Evolutionary conservation across 2,113 vertebrate genomes (phyloP).

Genomic region (Chlorocebus sabaeus): DNA sequence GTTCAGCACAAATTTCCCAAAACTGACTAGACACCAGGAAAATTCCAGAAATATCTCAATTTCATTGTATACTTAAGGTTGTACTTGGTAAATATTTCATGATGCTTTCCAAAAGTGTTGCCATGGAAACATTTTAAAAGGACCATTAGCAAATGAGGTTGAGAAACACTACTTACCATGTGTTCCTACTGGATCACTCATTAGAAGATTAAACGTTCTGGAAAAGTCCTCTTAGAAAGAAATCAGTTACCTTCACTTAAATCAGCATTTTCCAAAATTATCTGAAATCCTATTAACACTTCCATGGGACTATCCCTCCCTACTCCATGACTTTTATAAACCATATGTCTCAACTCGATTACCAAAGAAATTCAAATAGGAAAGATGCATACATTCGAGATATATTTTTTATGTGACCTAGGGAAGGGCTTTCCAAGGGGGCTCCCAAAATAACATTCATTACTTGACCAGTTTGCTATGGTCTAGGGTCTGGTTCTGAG

Average conservation of each 20-base stretch:
- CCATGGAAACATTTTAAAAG: slow-evolving; percentile 15
- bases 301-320: not conserved
- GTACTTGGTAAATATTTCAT: not conserved
- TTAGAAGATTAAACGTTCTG: not conserved
- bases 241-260: not conserved
- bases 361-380: not conserved
- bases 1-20: not conserved
- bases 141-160: not conserved
- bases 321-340: not conserved
- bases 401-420: not conserved
- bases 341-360: not conserved
- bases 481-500: not conserved
- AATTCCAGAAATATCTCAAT: slow-evolving; percentile 9
- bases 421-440: not conserved
- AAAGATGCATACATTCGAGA: not conserved
- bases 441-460: not conserved
- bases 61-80: not conserved
- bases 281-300: not conserved
- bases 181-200: not conserved
- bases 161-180: not conserved
- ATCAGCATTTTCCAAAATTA: not conserved
- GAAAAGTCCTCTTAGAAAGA: not conserved
- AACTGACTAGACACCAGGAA: not conserved
- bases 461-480: not conserved
- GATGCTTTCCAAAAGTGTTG: not conserved